Base-by-base conservation (phyloP, 2,888 invertebrate species). In the Petrolisthes cinctipes region DNA sequence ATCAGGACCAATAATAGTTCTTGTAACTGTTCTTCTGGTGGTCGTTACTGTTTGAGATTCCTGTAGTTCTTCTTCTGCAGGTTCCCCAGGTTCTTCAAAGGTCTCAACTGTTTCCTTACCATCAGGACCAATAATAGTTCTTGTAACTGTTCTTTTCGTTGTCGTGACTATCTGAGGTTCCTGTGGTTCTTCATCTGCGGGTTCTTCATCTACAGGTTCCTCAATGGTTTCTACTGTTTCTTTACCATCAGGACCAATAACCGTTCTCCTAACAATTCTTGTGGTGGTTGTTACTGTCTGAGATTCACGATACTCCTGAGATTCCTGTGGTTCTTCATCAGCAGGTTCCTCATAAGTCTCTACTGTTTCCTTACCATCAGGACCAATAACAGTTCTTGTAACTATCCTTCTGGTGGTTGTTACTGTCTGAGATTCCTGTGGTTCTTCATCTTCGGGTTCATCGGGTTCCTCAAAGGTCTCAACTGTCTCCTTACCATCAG, bases 221-320 rank as follows among this genome's bases (percentile, higher is more conserved):
- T 83, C 79, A 68, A 17, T 11, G 4, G 61, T 84, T 76, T 84
- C 84, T 57, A 76, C 84, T 6, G 66, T 81, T 56, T 86, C 75
- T 56, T 23, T 23, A 23, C 71, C 71, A 51, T 54, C 66, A 57
- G 61, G 61, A 56, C 37, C 71, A 51, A 86, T 73, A 54, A 86
- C 81, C 4, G 51, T 61, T 51, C 66, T 76, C 37, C 76, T 82
- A 9, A 76, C 83, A n/a, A 82, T 71, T 53, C 68, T 79, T 68
- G 17, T 82, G 14, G 66, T 82, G 0, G 56, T 54, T 7, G 54
- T 81, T 61, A 14, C 53, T 5, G 57, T 37, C 3, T 54, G 11
- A n/a, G 83, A n/a, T 53, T 53, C 66, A 4, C 6, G 7, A 9
- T 14, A 37, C 71, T 83, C 83, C 3, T 54, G 11, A n/a, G 83